Conservation (phyloP, 2,797 vertebrate genomes). For the Typhlichthys eigenmanni region DNA sequence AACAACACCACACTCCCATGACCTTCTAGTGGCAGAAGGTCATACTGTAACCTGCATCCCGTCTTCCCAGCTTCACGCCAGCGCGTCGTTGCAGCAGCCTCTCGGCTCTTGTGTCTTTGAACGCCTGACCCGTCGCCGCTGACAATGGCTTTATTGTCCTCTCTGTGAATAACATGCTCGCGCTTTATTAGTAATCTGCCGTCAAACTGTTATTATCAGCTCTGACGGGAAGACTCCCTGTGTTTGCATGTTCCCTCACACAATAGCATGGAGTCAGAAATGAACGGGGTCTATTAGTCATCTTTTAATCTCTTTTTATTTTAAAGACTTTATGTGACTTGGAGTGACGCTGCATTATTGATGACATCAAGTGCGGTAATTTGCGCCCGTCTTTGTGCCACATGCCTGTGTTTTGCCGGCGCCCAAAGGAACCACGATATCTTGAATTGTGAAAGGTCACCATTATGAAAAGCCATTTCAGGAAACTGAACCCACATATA, state of each 20-base stretch:
- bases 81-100: slow-evolving; percentile 7
- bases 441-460: no score
- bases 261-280: slow-evolving; percentile 44
- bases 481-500: no score
- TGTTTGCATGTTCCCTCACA: slow-evolving; percentile 41
- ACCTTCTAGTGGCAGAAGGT: no score
- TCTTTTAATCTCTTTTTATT: background rate
- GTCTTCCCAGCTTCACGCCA: slow-evolving; percentile 6
- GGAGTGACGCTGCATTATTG: no score
- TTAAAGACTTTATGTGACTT: no score
- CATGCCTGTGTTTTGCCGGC: no score
- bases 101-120: slow-evolving; percentile 41
- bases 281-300: slow-evolving; percentile 67
- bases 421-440: no score
- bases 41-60: no score
- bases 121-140: slow-evolving; percentile 44
- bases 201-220: slow-evolving; percentile 54
- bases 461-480: no score
- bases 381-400: no score
- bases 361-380: no score
- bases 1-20: no score
- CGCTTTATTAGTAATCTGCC: slow-evolving; percentile 58
- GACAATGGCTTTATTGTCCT: slow-evolving; percentile 55
- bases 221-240: slow-evolving; percentile 40
- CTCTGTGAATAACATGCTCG: slow-evolving; percentile 62